Evolutionary conservation across 2,113 vertebrate genomes (phyloP).

Genomic region (Vulpes lagopus): DNA sequence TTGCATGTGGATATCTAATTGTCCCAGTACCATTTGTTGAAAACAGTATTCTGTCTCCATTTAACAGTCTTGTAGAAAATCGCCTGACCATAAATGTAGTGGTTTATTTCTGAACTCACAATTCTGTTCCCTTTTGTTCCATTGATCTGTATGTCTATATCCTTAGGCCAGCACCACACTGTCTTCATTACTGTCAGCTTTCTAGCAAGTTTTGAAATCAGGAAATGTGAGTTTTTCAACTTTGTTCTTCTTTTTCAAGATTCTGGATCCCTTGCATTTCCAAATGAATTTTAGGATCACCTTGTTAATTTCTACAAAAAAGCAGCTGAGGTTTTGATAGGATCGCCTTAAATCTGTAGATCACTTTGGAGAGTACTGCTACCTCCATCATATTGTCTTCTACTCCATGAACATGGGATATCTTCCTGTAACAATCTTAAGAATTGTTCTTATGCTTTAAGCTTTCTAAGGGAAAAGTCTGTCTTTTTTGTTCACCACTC

Average conservation of each 20-base stretch:
- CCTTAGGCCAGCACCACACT: not conserved
- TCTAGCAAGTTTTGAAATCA: not conserved
- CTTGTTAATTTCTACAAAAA: no score
- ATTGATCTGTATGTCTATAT: not conserved
- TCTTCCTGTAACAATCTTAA: conserved; percentile 27
- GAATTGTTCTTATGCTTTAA: not conserved
- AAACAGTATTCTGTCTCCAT: not conserved
- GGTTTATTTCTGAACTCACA: not conserved
- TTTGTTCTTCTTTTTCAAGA: no score
- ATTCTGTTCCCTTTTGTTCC: not conserved
- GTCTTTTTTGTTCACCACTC: not conserved
- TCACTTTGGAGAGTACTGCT: not conserved
- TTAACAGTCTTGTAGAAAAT: not conserved
- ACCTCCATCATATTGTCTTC: not conserved
- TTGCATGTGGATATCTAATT: not conserved
- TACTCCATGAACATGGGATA: not conserved
- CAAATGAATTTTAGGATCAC: no score
- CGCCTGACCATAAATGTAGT: not conserved
- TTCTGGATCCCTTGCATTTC: no score
- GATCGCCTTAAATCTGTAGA: no score
- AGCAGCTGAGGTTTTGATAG: no score
- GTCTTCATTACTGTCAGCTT: not conserved
- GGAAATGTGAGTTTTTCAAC: no score
- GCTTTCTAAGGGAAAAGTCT: not conserved
- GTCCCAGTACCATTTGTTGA: not conserved